Evolutionary conservation across 2,113 vertebrate genomes (phyloP).

Genomic region (Ellobius talpinus): DNA sequence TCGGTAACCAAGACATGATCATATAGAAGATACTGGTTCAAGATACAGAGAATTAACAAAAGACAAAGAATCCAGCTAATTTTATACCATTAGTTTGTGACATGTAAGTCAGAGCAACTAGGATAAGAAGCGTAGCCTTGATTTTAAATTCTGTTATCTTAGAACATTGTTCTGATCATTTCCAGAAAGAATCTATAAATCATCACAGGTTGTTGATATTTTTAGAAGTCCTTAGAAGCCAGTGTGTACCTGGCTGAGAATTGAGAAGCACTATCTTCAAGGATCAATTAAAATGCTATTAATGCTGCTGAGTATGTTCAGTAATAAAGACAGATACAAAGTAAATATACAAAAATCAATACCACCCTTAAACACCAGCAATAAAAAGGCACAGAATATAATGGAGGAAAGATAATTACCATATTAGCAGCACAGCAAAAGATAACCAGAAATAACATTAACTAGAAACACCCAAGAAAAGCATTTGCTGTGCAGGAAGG

Average conservation of each 20-base stretch:
- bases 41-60: background rate
- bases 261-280: slow-evolving; percentile 25
- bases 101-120: background rate
- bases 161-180: slow-evolving; percentile 39
- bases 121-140: background rate
- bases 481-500: background rate
- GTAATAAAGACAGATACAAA: slow-evolving; percentile 69
- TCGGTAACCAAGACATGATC: background rate
- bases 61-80: background rate
- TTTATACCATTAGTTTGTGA: background rate
- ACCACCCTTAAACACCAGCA: slow-evolving; percentile 48
- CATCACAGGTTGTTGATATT: background rate
- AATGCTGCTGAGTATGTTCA: slow-evolving; percentile 54
- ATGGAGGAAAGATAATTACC: slow-evolving; percentile 60
- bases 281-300: slow-evolving; percentile 72
- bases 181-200: slow-evolving; percentile 7
- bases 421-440: slow-evolving; percentile 55
- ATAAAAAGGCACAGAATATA: slow-evolving; percentile 66
- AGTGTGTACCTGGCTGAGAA: background rate
- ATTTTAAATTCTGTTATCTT: background rate
- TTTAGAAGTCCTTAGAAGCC: background rate
- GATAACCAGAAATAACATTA: slow-evolving; percentile 66
- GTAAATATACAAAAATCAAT: slow-evolving; percentile 69
- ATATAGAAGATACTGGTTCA: background rate
- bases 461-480: slow-evolving; percentile 53